Base-by-base conservation (phyloP, 2,888 invertebrate genomes). In the Noctua comes region DNA sequence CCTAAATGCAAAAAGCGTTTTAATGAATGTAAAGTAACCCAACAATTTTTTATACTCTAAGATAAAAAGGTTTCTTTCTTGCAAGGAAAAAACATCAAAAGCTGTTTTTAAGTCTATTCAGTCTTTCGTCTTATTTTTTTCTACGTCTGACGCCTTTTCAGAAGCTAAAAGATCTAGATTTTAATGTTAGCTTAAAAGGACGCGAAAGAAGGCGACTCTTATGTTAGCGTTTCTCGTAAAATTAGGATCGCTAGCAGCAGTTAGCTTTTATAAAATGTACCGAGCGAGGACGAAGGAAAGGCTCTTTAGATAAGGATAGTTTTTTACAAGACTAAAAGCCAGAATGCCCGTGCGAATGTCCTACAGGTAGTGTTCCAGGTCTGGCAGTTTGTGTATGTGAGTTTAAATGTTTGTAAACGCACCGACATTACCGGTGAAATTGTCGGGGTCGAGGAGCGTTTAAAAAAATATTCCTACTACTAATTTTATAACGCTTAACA, bases 151-250 rank as follows among this genome's bases (percentile, higher is more conserved):
- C 71, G 40, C 68, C 65, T 72, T 80, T 80, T 66, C 59, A 74
- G 59, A 68, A 71, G 31, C 13, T 66, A 77, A 80, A 68, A 74
- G 64, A 54, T 65, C 51, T 65, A 59, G 51, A 57, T 65, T 84
- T 72, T 74, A 74, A 83, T 79, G 64, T 76, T 71, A 68, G 71
- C 64, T 76, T 71, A 79, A 73, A 68, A 65, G 21, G 40, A 59
- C 21, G 43, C 36, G 8, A 54, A 36, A 59, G 18, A 5, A 27
- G 43, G 51, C 24, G 51, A 69, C 40, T 66, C 31, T 71, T 59
- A 73, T 68, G 40, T 74, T 16, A 68, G 6, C 36, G 21, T 71
- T 54, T 74, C 57, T 71, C 64, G 70, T 76, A 64, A 83, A 73
- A 76, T 80, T 74, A 51, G 65, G 71, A 74, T 68, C 3, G 16